Evolutionary conservation across 2,113 vertebrate genomes (phyloP).

Genomic region (Semnopithecus entellus): DNA sequence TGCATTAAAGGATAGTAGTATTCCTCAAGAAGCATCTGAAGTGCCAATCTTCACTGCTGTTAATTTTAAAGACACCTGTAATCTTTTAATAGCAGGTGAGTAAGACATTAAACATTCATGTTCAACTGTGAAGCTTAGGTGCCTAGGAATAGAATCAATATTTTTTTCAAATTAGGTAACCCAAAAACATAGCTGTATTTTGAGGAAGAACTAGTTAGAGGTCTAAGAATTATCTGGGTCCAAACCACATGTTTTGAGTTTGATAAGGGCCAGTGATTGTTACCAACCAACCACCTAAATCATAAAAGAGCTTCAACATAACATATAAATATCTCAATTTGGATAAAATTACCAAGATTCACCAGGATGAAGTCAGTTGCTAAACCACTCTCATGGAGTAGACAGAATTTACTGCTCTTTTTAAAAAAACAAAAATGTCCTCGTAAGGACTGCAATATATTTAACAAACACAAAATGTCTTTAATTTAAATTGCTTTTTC

Average conservation of each 20-base stretch:
- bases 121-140: background rate
- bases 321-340: background rate
- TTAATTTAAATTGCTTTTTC: background rate
- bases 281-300: background rate
- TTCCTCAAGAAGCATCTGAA: background rate
- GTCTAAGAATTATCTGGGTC: background rate
- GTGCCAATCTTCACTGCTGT: background rate
- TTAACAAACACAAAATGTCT: conserved; percentile 16
- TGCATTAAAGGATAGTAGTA: background rate
- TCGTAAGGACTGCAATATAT: background rate
- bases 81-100: background rate
- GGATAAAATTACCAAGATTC: background rate
- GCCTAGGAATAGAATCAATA: background rate
- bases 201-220: background rate
- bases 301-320: background rate
- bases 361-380: conserved; percentile 15
- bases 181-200: background rate
- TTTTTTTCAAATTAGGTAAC: background rate
- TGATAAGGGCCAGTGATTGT: background rate
- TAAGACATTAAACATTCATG: background rate
- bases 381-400: background rate
- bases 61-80: background rate
- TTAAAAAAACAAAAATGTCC: background rate
- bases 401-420: conserved; percentile 8
- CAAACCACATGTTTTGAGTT: background rate